phyloP scores from a whole-genome alignment of 1,140 invertebrate species.

The Pseudomyrmex dendroicus region DNA sequence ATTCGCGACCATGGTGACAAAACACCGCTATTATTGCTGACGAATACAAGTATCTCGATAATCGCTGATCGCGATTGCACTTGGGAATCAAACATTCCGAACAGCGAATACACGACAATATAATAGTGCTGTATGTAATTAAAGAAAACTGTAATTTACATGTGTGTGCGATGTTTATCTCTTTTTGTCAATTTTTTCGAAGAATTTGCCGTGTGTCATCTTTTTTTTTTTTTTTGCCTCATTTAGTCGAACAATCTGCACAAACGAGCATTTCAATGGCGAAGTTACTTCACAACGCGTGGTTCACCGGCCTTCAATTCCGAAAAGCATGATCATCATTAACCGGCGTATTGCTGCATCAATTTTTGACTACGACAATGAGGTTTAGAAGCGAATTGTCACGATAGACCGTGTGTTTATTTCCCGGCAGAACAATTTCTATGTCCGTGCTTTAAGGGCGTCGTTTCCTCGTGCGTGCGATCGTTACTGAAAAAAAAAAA shows the following conservation, averaged over 20 bases:
- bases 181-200: not conserved
- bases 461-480: slow-evolving; percentile 60
- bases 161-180: not conserved
- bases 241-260: not conserved
- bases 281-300: not conserved
- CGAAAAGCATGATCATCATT: not conserved
- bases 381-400: not conserved
- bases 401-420: not conserved
- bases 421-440: slow-evolving; percentile 6
- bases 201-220: too few species aligned
- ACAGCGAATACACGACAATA: not conserved
- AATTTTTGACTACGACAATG: not conserved
- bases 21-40: slow-evolving; percentile 21
- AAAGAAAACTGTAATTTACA: not conserved
- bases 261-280: not conserved
- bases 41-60: not conserved
- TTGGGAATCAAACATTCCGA: not conserved
- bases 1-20: slow-evolving; percentile 17
- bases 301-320: not conserved
- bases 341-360: not conserved
- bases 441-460: slow-evolving; percentile 11
- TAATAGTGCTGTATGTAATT: not conserved
- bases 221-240: too few species aligned
- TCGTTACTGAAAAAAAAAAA: slow-evolving; percentile 68
- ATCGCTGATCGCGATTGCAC: not conserved